Conservation (phyloP, 1,140 invertebrate genomes). For the Drosophila ananassae region DNA sequence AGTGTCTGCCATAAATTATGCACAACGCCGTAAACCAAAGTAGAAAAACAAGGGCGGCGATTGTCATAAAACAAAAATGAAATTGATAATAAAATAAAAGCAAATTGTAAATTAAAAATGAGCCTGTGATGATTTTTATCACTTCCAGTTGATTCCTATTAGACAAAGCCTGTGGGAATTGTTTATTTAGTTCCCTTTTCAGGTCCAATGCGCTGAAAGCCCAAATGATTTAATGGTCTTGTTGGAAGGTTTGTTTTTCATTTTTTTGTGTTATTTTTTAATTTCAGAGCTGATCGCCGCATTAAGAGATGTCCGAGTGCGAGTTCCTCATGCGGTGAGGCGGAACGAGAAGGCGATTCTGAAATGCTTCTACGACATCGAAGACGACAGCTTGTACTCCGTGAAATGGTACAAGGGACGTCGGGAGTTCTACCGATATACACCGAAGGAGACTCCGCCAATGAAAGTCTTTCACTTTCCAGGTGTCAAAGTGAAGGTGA, state of each 20-base stretch:
- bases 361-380: constrained; percentile 91
- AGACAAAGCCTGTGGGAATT: constrained; percentile 38
- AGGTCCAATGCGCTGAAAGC: constrained; percentile 54
- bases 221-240: constrained; percentile 56
- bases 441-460: constrained; percentile 89
- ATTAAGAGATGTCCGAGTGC: constrained; percentile 87
- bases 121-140: constrained; percentile 36
- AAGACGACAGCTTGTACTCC: constrained; percentile 90
- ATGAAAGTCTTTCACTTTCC: constrained; percentile 90
- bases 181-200: constrained; percentile 53
- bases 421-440: constrained; percentile 91
- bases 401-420: constrained; percentile 93
- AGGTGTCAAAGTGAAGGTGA: constrained; percentile 91
- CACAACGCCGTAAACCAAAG: constrained; percentile 49
- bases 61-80: constrained; percentile 36
- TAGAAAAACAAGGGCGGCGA: constrained; percentile 5
- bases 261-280: constrained; percentile 24
- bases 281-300: constrained; percentile 53
- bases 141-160: constrained; percentile 38
- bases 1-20: constrained; percentile 65
- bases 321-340: constrained; percentile 88
- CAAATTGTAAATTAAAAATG: constrained; percentile 69
- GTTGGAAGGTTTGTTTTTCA: constrained; percentile 34
- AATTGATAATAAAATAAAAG: constrained; percentile 76
- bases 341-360: constrained; percentile 88